Percentiles rank a stretch among this genome's conserved stretches.
These are phyloP conservation scores for Macropis europaea DNA, from an alignment of 2,888 invertebrate genomes.

Conservation along the genomic window DNA sequence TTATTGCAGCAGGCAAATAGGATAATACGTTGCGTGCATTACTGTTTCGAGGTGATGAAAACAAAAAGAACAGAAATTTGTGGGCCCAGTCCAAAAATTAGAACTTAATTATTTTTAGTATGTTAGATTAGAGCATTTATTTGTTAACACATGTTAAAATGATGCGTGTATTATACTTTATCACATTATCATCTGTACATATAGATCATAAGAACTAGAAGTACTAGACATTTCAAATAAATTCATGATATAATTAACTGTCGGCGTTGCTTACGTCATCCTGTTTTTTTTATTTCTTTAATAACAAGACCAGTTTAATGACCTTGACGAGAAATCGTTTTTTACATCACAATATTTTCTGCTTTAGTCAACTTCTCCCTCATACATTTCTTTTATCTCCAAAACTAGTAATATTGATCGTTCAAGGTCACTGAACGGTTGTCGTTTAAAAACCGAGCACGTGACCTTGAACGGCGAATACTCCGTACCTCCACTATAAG, in stretches of 20 bases:
- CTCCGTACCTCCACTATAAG: too few relatives aligned
- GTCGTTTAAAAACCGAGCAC: too few relatives aligned
- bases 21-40: slow-evolving; percentile 1
- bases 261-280: slow-evolving; percentile 31
- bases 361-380: too few relatives aligned
- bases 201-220: slow-evolving; percentile 75
- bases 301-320: too few relatives aligned
- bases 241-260: slow-evolving; percentile 75
- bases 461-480: too few relatives aligned
- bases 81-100: slow-evolving; percentile 74
- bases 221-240: slow-evolving; percentile 79
- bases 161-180: slow-evolving; percentile 78
- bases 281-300: too few relatives aligned
- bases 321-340: too few relatives aligned
- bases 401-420: too few relatives aligned
- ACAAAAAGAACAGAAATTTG: slow-evolving; percentile 32
- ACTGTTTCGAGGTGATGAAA: slow-evolving; percentile 14
- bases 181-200: slow-evolving; percentile 77
- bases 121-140: slow-evolving; percentile 75
- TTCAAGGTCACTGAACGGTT: too few relatives aligned
- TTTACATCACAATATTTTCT: too few relatives aligned
- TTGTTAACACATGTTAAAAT: slow-evolving; percentile 77
- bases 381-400: too few relatives aligned
- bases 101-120: slow-evolving; percentile 72
- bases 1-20: neutral